Evolutionary conservation across 2,888 invertebrate species (phyloP).

Genomic region (Drosophila setosimentum): DNA sequence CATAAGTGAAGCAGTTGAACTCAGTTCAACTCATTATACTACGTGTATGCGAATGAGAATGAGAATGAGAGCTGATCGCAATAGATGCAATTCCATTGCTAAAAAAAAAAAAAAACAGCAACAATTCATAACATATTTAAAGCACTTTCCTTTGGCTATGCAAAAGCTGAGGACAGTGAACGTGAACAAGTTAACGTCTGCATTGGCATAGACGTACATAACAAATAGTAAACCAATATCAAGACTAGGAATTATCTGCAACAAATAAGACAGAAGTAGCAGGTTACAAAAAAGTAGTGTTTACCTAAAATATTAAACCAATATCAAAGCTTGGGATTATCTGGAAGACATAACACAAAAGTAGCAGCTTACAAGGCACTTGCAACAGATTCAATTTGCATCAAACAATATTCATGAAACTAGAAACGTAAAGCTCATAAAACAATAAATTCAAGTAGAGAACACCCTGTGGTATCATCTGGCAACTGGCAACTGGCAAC

Average conservation of each 20-base stretch:
- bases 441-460: background rate
- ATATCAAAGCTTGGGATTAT: background rate
- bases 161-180: too few species aligned
- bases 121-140: background rate
- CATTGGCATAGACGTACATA: background rate
- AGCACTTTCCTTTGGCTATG: background rate
- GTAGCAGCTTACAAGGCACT: background rate
- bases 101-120: background rate
- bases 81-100: background rate
- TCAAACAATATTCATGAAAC: background rate
- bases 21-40: conserved; percentile 6
- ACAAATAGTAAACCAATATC: background rate
- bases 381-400: background rate
- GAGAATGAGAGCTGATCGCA: background rate
- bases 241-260: background rate
- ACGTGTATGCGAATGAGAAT: background rate
- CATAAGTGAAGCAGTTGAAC: conserved; percentile 7
- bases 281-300: background rate
- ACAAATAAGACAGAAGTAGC: background rate
- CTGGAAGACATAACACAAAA: background rate
- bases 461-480: background rate
- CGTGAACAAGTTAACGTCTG: background rate
- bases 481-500: background rate
- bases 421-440: background rate
- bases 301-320: background rate